Evolutionary conservation across 2,113 vertebrate genomes (phyloP).

Genomic region (Aramus guarauna): DNA sequence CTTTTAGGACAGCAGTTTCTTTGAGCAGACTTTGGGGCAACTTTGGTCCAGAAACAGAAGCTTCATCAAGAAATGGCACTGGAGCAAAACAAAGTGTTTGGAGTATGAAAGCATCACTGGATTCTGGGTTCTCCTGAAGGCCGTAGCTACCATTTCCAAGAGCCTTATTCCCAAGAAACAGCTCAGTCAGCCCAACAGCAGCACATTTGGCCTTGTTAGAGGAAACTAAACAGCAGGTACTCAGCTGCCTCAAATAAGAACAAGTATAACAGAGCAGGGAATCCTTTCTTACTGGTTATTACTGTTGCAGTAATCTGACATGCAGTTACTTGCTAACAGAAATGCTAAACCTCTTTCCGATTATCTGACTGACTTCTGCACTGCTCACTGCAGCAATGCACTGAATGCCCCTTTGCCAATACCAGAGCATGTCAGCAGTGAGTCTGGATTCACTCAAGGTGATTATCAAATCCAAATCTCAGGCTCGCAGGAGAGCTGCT

Average conservation of each 20-base stretch:
- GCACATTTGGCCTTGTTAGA: neutral
- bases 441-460: neutral
- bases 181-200: neutral
- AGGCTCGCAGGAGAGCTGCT: neutral
- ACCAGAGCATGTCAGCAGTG: neutral
- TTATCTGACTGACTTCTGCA: neutral
- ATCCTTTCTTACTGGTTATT: neutral
- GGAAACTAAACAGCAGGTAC: neutral
- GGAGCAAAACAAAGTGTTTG: neutral
- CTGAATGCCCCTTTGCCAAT: neutral
- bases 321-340: neutral
- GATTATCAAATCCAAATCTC: neutral
- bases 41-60: neutral
- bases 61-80: neutral
- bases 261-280: neutral
- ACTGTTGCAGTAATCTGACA: neutral
- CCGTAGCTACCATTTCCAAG: neutral
- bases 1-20: neutral
- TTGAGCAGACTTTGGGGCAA: neutral
- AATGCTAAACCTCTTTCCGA: neutral
- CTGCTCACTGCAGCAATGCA: neutral
- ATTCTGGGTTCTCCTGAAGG: neutral
- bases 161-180: neutral
- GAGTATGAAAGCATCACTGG: rapidly evolving
- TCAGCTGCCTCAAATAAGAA: neutral